A percentile compares a stretch with the other conserved stretches of the same genome.
phyloP scores from a whole-genome alignment of 2,113 vertebrate species.

The Saccopteryx leptura region DNA sequence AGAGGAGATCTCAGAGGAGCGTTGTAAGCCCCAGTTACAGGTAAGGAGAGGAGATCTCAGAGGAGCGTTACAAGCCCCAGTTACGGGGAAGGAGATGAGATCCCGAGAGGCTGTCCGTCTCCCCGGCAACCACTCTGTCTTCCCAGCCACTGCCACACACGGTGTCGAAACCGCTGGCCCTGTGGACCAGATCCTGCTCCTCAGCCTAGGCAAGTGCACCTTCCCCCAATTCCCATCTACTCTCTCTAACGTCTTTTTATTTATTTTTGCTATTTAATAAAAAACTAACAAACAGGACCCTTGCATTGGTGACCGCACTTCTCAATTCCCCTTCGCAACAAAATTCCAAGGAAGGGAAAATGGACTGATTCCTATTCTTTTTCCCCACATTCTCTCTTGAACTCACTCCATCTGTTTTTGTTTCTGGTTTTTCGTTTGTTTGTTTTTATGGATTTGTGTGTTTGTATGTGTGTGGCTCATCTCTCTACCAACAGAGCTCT shows the following conservation, averaged over 20 bases:
- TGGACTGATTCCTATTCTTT: neutral
- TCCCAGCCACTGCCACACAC: fast-evolving
- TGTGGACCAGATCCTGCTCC: neutral
- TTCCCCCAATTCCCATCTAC: neutral
- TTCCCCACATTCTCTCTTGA: neutral
- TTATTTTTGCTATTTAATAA: neutral
- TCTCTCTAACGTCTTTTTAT: neutral
- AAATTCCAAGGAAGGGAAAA: neutral
- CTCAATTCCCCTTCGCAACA: neutral
- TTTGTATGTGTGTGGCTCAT: no score
- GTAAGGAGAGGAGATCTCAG: neutral
- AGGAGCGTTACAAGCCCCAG: no score
- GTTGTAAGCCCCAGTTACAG: no score
- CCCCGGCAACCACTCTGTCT: fast-evolving
- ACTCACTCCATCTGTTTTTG: neutral
- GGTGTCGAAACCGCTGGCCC: neutral
- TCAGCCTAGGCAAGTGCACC: neutral
- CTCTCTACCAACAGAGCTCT: neutral
- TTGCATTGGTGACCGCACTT: neutral
- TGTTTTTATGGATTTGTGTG: no score
- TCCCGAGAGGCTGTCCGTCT: neutral
- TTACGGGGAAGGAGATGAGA: neutral
- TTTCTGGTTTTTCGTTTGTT: no score
- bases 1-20: neutral
- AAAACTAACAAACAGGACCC: neutral